A percentile compares a stretch with the other conserved stretches of the same genome.
Conservation (phyloP, 2,797 vertebrate species). For the Lagocephalus sceleratus region DNA sequence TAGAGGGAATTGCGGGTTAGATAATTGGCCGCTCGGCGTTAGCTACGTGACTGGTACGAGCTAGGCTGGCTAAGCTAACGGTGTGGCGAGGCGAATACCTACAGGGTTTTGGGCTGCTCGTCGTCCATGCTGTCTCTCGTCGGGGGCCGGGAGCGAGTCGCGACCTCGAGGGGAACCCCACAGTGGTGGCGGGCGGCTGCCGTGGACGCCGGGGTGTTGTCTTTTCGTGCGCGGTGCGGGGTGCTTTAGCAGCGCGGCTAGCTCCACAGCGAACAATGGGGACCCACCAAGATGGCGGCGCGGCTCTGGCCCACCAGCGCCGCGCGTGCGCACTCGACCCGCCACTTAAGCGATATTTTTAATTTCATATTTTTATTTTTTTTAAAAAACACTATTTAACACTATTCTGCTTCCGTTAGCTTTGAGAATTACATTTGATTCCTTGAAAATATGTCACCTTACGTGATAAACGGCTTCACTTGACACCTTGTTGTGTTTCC, state of each 20-base stretch:
- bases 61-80: constrained; percentile 46
- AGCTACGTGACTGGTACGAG: constrained; percentile 41
- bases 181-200: constrained; percentile 58
- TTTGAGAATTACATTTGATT: no score
- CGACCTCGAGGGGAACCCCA: constrained; percentile 69
- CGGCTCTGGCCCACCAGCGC: constrained; percentile 48
- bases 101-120: constrained; percentile 78
- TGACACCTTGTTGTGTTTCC: no score
- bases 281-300: constrained; percentile 75
- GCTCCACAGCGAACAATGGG: constrained; percentile 75
- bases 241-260: constrained; percentile 54
- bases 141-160: constrained; percentile 67
- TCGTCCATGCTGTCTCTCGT: constrained; percentile 72
- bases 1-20: neutral
- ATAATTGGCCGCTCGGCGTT: constrained; percentile 23
- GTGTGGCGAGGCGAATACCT: constrained; percentile 55
- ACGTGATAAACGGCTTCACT: no score
- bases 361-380: no score
- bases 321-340: constrained; percentile 54
- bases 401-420: no score
- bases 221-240: constrained; percentile 46
- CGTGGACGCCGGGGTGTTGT: constrained; percentile 39
- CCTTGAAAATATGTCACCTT: no score
- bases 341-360: no score
- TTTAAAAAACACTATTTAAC: no score